Conservation (phyloP, 2,888 invertebrate genomes). For the Abscondita cerata region DNA sequence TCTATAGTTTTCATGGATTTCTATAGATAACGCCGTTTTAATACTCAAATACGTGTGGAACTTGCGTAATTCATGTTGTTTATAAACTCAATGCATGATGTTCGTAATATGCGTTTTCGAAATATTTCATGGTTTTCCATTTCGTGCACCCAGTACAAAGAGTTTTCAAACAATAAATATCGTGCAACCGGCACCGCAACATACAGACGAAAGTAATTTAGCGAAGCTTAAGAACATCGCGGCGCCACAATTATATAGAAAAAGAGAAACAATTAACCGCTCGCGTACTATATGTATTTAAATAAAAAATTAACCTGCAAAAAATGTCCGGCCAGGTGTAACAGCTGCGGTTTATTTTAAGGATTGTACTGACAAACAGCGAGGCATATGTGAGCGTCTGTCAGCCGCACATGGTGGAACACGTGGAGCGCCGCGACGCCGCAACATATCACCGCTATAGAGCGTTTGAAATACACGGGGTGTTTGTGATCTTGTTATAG, state of each 20-base stretch:
- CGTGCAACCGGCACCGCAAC: background rate
- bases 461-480: slow-evolving; percentile 46
- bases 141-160: too few relatives aligned
- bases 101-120: too few relatives aligned
- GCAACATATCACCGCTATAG: slow-evolving; percentile 53
- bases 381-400: slow-evolving; percentile 63
- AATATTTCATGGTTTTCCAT: too few relatives aligned
- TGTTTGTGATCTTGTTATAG: slow-evolving; percentile 41
- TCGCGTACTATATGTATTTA: slow-evolving; percentile 16
- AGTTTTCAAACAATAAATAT: too few relatives aligned
- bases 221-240: background rate
- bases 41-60: too few relatives aligned
- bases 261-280: too few relatives aligned
- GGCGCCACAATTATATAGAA: background rate
- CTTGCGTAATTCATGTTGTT: too few relatives aligned
- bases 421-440: slow-evolving; percentile 68
- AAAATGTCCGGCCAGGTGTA: slow-evolving; percentile 59
- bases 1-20: too few relatives aligned
- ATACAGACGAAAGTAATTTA: background rate
- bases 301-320: slow-evolving; percentile 36
- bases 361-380: slow-evolving; percentile 55
- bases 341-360: slow-evolving; percentile 58
- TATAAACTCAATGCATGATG: too few relatives aligned
- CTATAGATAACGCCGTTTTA: too few relatives aligned
- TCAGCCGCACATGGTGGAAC: slow-evolving; percentile 59